A percentile compares a stretch with the other conserved stretches of the same genome.
These are phyloP conservation scores for Mobula birostris DNA, from an alignment of 2,113 vertebrate species.

Conservation along the genomic window DNA sequence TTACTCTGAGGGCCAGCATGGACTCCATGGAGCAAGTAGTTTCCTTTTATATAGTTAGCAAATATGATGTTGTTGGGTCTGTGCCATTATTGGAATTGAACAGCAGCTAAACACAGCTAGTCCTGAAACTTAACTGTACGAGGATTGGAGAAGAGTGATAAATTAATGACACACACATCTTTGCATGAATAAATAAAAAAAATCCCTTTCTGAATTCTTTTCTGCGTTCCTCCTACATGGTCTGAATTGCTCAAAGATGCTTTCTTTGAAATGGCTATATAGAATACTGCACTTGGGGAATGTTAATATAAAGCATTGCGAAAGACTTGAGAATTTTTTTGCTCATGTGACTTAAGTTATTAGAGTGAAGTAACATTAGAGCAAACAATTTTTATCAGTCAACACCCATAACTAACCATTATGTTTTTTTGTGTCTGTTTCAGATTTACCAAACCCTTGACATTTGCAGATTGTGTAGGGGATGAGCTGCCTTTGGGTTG, in stretches of 20 bases:
- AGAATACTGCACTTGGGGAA: neutral
- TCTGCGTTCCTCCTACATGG: neutral
- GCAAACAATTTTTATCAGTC: neutral
- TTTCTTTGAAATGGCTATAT: neutral
- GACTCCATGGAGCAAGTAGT: too few relatives aligned
- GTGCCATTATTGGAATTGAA: too few relatives aligned
- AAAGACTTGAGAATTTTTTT: neutral
- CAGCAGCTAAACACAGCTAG: too few relatives aligned
- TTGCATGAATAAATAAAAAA: too few relatives aligned
- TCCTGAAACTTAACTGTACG: too few relatives aligned
- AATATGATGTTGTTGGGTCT: too few relatives aligned
- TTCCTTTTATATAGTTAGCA: too few relatives aligned
- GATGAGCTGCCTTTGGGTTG: constrained; percentile 76
- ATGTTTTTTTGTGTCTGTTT: constrained; percentile 31
- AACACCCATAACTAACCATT: neutral
- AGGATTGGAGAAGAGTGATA: too few relatives aligned
- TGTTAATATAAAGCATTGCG: neutral
- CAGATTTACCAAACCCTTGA: constrained; percentile 74
- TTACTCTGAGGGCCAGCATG: too few relatives aligned
- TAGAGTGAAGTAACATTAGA: neutral
- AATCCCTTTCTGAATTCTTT: neutral
- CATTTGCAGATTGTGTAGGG: constrained; percentile 73
- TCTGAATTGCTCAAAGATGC: neutral
- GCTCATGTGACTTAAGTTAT: neutral
- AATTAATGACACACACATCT: too few relatives aligned